Evolutionary conservation across 1,140 invertebrate species (phyloP).

Genomic region (Heliconius hewitsoni): DNA sequence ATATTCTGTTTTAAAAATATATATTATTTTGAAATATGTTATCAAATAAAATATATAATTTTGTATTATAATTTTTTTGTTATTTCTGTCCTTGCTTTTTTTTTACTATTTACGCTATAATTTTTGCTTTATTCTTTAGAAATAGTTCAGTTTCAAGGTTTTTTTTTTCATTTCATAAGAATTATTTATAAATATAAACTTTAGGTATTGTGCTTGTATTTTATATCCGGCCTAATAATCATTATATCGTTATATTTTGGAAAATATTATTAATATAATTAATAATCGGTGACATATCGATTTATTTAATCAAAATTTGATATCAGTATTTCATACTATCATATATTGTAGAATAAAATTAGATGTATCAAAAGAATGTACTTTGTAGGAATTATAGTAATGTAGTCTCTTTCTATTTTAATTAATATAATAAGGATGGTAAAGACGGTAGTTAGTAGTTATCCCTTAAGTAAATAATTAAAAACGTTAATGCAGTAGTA

Average conservation of each 20-base stretch:
- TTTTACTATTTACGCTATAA: background rate
- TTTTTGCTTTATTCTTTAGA: background rate
- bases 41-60: slow-evolving; percentile 10
- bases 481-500: background rate
- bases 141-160: background rate
- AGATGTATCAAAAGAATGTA: background rate
- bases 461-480: background rate
- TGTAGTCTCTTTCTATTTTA: background rate
- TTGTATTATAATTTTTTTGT: background rate
- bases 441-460: background rate
- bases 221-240: background rate
- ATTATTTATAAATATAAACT: background rate
- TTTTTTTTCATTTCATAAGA: background rate
- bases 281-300: background rate
- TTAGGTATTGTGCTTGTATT: background rate
- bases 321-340: background rate
- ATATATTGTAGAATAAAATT: background rate
- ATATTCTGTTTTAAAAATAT: background rate
- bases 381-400: background rate
- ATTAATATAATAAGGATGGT: background rate
- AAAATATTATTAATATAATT: background rate
- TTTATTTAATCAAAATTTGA: background rate
- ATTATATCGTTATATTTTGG: background rate
- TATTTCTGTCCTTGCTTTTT: background rate
- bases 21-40: background rate